Percentiles rank a stretch among this genome's conserved stretches.
Conservation (phyloP, 2,888 invertebrate genomes). For the Eulithis prunata region DNA sequence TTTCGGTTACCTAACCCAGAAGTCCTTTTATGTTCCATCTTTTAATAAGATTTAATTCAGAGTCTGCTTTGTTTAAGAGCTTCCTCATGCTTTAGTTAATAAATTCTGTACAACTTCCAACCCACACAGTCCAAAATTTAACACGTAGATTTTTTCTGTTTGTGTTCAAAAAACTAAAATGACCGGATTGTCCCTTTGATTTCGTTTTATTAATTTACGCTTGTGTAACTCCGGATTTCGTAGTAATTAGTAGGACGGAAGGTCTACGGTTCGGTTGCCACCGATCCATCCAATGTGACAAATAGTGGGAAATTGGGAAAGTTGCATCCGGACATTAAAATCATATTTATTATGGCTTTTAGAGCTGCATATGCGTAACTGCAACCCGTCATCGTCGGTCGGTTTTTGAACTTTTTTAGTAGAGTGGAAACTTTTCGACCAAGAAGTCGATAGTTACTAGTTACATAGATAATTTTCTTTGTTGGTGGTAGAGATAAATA, state of each 20-base stretch:
- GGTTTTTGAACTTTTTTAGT: not conserved
- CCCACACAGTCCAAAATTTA: not conserved
- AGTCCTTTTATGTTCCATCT: no score
- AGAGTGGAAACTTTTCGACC: no score
- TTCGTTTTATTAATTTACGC: slow-evolving; percentile 11
- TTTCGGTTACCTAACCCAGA: no score
- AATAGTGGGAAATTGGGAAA: slow-evolving; percentile 57
- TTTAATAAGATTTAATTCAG: no score
- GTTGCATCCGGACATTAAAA: slow-evolving; percentile 47
- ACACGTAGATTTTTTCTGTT: not conserved
- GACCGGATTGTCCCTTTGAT: slow-evolving; percentile 12
- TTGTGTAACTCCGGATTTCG: slow-evolving; percentile 58
- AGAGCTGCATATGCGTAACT: slow-evolving; percentile 10
- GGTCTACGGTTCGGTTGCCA: slow-evolving; percentile 50
- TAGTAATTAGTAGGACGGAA: slow-evolving; percentile 58
- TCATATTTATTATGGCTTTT: slow-evolving; percentile 39
- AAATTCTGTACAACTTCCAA: not conserved
- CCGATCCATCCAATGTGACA: slow-evolving; percentile 44
- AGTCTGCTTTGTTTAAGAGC: no score
- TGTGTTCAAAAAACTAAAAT: slow-evolving; percentile 43
- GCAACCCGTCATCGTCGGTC: slow-evolving; percentile 8
- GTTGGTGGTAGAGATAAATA: no score
- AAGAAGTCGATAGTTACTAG: no score
- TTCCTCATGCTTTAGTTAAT: no score
- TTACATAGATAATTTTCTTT: no score